These are phyloP conservation scores for Erythrocebus patas DNA, from an alignment of 2,113 vertebrate genomes.

Conservation along the genomic window DNA sequence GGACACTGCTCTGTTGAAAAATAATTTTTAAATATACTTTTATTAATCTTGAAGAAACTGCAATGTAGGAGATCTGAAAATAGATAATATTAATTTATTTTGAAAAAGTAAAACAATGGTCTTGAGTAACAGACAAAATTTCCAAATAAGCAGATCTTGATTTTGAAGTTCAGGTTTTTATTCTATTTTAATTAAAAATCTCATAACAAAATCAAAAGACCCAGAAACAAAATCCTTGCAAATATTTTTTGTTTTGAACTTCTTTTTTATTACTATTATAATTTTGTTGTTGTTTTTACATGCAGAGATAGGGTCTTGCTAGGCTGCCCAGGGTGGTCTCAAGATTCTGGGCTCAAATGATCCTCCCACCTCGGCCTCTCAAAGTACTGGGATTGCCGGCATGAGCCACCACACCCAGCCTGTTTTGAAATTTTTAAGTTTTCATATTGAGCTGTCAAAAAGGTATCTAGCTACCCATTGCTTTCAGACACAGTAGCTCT, in stretches of 20 bases:
- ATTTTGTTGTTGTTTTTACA: too few relatives aligned
- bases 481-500: conserved; percentile 71
- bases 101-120: background rate
- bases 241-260: conserved; percentile 63
- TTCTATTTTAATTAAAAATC: background rate
- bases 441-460: conserved; percentile 43
- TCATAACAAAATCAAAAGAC: background rate
- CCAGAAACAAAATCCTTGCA: background rate
- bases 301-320: too few relatives aligned
- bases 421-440: conserved; percentile 60
- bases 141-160: background rate
- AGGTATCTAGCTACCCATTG: background rate
- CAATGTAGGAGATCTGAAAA: background rate
- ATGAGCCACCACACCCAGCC: too few relatives aligned
- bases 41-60: background rate
- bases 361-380: too few relatives aligned
- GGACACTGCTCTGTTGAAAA: background rate
- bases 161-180: conserved; percentile 14
- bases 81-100: background rate
- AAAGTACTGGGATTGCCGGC: too few relatives aligned
- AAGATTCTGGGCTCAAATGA: too few relatives aligned
- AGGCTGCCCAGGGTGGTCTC: too few relatives aligned
- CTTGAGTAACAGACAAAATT: background rate
- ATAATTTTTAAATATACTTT: conserved; percentile 9
- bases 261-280: background rate